Conservation (phyloP, 2,797 vertebrate genomes). For the Pseudopleuronectes americanus region DNA sequence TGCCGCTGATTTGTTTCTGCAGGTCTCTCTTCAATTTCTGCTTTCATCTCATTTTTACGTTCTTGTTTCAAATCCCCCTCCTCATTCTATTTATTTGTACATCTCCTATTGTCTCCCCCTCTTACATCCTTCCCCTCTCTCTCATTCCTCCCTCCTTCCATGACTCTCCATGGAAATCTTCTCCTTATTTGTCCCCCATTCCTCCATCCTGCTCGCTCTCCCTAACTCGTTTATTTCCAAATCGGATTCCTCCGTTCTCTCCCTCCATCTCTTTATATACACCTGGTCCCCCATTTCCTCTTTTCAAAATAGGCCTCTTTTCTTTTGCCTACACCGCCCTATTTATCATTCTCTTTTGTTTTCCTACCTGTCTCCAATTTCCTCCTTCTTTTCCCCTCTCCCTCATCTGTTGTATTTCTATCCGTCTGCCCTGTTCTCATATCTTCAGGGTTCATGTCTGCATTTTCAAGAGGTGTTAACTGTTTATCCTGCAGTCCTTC, state of each 20-base stretch:
- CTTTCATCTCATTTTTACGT: not conserved
- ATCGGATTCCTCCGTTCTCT: conserved; percentile 55
- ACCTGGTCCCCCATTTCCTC: conserved; percentile 61
- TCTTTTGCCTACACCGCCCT: conserved; percentile 24
- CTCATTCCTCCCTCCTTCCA: conserved; percentile 12
- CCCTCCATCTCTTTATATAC: conserved; percentile 41
- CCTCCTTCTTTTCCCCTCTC: conserved; percentile 1
- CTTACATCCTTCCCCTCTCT: conserved; percentile 13
- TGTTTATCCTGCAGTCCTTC: conserved; percentile 7
- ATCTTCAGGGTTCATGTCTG: conserved; percentile 24
- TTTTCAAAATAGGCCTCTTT: conserved; percentile 42
- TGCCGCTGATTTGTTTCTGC: conserved; percentile 42
- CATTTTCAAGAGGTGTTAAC: conserved; percentile 22
- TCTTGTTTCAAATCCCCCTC: not conserved
- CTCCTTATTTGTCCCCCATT: conserved; percentile 54
- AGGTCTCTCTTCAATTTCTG: conserved; percentile 15
- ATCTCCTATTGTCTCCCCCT: conserved; percentile 17
- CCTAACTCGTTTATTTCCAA: conserved; percentile 64
- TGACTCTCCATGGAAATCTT: conserved; percentile 64
- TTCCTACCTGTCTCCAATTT: conserved; percentile 24
- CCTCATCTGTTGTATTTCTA: not conserved
- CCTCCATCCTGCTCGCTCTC: conserved; percentile 23
- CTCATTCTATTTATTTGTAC: conserved; percentile 35
- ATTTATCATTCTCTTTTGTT: conserved; percentile 44
- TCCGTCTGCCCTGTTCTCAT: not conserved